A percentile compares a stretch with the other conserved stretches of the same genome.
phyloP scores from a whole-genome alignment of 2,888 invertebrate species.

The Ectemnius cavifrons region DNA sequence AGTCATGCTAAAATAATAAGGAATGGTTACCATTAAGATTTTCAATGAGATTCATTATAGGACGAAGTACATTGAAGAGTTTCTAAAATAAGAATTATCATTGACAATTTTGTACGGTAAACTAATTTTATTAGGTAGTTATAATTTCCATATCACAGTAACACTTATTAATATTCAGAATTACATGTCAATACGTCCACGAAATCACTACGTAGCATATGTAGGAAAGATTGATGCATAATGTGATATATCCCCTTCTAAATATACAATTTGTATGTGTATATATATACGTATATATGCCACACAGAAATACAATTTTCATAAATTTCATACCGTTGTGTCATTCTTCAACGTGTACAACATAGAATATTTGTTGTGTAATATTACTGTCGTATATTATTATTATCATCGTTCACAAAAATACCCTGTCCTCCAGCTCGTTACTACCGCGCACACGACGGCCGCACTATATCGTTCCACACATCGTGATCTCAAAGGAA shows the following conservation, averaged over 20 bases:
- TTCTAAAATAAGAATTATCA: too few species aligned
- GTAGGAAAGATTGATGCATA: constrained; percentile 9
- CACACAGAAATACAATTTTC: constrained; percentile 26
- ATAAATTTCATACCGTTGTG: constrained; percentile 12
- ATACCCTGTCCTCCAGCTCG: constrained; percentile 41
- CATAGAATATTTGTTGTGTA: constrained; percentile 11
- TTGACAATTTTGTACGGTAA: not conserved
- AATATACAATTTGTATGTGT: constrained; percentile 20
- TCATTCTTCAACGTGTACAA: constrained; percentile 7
- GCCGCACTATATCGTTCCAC: constrained; percentile 25
- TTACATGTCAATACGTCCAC: constrained; percentile 14
- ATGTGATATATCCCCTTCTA: constrained; percentile 13
- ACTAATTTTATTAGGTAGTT: constrained; percentile 29
- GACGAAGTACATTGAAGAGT: too few species aligned
- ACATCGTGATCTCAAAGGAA: constrained; percentile 20
- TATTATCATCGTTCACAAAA: constrained; percentile 23
- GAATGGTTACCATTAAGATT: not conserved
- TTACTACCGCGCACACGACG: constrained; percentile 26
- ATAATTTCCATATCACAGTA: constrained; percentile 29
- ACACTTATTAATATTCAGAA: constrained; percentile 30
- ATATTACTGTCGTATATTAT: constrained; percentile 4
- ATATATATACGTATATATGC: not conserved
- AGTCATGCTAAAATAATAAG: not conserved
- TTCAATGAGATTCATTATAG: not conserved
- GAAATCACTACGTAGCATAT: constrained; percentile 10